Conservation (phyloP, 2,888 invertebrate species). For the Cataglyphis livida region DNA sequence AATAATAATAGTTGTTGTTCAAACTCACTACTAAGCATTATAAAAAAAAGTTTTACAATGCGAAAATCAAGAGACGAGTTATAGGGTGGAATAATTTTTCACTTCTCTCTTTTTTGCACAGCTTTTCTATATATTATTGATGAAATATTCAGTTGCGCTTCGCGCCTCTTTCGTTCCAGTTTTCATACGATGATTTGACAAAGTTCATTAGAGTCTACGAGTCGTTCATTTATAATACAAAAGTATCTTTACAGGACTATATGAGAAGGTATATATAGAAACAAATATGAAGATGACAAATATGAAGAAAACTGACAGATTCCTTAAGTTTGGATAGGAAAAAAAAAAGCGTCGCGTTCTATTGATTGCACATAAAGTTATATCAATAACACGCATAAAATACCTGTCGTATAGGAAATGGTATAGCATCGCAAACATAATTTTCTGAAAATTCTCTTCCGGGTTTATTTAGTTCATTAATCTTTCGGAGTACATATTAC, state of each 20-base stretch:
- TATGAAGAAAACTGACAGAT: not conserved
- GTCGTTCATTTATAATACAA: constrained; percentile 18
- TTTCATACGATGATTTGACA: constrained; percentile 35
- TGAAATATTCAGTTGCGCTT: constrained; percentile 63
- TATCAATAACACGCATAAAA: constrained; percentile 54
- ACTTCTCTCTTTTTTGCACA: not conserved
- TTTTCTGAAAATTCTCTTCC: constrained; percentile 52
- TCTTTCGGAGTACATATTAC: constrained; percentile 54
- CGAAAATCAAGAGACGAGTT: not conserved
- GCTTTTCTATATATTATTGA: constrained; percentile 51
- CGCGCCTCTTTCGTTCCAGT: constrained; percentile 33
- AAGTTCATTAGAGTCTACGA: constrained; percentile 20
- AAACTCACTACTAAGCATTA: not conserved
- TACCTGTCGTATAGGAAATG: constrained; percentile 1
- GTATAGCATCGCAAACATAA: constrained; percentile 41
- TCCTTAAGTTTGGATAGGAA: not conserved
- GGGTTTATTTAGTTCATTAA: constrained; percentile 56
- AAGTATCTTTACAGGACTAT: not conserved
- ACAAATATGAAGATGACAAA: constrained; percentile 1
- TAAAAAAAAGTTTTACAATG: not conserved
- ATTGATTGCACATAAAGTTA: not conserved
- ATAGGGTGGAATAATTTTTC: constrained; percentile 26
- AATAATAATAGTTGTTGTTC: constrained; percentile 5
- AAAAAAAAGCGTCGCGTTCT: not conserved
- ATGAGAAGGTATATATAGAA: not conserved